Evolutionary conservation across 2,113 vertebrate genomes (phyloP).

Genomic region (Dicerorhinus sumatrensis): DNA sequence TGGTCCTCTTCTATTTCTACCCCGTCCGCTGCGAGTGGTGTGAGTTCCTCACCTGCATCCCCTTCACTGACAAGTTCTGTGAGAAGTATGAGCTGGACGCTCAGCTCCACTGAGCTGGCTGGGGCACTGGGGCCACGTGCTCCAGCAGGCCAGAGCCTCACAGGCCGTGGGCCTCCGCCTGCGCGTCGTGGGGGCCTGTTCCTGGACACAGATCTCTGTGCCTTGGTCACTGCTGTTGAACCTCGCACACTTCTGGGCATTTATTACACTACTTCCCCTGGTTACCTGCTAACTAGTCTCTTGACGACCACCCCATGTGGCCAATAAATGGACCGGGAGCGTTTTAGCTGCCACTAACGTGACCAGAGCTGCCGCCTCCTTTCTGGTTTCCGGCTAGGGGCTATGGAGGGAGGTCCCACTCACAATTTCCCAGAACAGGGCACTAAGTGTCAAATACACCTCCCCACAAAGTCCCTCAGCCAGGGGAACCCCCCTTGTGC

Average conservation of each 20-base stretch:
- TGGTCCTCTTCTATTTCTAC: conserved; percentile 97
- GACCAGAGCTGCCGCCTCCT: not conserved
- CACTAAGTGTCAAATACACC: not conserved
- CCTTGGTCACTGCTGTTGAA: conserved; percentile 93
- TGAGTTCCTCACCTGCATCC: conserved; percentile 98
- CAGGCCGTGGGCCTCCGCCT: conserved; percentile 57
- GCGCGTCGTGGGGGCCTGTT: conserved; percentile 58
- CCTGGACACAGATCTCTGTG: conserved; percentile 89
- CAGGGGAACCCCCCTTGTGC: too few relatives aligned
- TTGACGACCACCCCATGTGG: conserved; percentile 94
- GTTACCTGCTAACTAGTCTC: conserved; percentile 89
- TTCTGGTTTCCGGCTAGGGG: not conserved
- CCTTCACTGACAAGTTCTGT: conserved; percentile 99
- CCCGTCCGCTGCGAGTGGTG: conserved; percentile 98
- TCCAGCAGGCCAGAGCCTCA: conserved; percentile 73
- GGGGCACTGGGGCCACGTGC: not conserved
- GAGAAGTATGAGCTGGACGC: conserved; percentile 99
- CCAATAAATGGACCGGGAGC: conserved; percentile 93
- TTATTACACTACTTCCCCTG: conserved; percentile 91
- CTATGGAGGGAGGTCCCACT: not conserved
- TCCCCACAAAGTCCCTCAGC: not conserved
- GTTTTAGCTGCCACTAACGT: conserved; percentile 98
- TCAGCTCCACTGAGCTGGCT: conserved; percentile 93
- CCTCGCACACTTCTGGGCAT: conserved; percentile 92
- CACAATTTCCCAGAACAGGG: not conserved